Conservation (phyloP, 2,888 invertebrate genomes). For the Rutpela maculata region DNA sequence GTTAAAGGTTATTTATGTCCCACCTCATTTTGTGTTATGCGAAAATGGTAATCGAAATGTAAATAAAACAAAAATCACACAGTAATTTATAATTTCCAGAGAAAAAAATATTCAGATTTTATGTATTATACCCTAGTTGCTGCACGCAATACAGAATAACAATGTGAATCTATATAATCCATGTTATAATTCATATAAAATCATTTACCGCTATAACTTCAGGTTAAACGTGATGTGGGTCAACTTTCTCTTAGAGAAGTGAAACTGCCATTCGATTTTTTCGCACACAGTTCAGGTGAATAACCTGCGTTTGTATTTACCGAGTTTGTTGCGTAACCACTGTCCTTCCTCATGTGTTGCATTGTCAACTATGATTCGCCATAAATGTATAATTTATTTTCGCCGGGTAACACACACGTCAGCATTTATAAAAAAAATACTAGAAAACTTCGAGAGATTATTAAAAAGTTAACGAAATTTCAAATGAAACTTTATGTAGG, state of each 20-base stretch:
- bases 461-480: background rate
- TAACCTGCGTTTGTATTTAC: slow-evolving; percentile 71
- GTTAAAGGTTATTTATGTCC: slow-evolving; percentile 17
- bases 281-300: slow-evolving; percentile 72
- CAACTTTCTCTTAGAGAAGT: slow-evolving; percentile 74
- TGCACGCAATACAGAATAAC: background rate
- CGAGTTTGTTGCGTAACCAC: slow-evolving; percentile 69
- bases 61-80: background rate
- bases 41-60: background rate
- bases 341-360: slow-evolving; percentile 67
- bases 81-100: background rate
- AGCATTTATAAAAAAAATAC: background rate
- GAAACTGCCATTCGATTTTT: slow-evolving; percentile 73
- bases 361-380: slow-evolving; percentile 34
- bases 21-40: background rate
- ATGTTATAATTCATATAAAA: slow-evolving; percentile 39
- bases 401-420: slow-evolving; percentile 10
- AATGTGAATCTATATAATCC: slow-evolving; percentile 25
- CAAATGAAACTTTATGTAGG: background rate
- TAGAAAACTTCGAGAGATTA: background rate
- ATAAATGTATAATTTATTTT: slow-evolving; percentile 29
- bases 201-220: slow-evolving; percentile 40
- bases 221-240: slow-evolving; percentile 70
- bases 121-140: background rate
- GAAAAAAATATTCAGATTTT: background rate